Evolutionary conservation across 1,140 invertebrate genomes (phyloP).

Genomic region (Cydia strobilella): DNA sequence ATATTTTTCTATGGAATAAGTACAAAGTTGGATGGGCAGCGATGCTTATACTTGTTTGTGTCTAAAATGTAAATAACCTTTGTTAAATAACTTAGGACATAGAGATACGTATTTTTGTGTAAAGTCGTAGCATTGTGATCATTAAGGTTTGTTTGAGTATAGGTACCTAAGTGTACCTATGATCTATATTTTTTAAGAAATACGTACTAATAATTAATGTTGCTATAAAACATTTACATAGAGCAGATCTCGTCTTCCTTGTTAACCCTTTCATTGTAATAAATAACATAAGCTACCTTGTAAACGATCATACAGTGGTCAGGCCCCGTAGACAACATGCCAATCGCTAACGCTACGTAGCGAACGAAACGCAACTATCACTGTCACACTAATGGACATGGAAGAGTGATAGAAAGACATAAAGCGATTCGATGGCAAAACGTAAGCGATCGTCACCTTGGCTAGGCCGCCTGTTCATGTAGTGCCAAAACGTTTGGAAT

Average conservation of each 20-base stretch:
- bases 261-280: slow-evolving; percentile 56
- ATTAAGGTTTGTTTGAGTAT: slow-evolving; percentile 34
- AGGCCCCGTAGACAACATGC: no score
- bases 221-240: slow-evolving; percentile 32
- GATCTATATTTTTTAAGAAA: slow-evolving; percentile 33
- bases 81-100: slow-evolving; percentile 43
- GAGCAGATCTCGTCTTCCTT: slow-evolving; percentile 72
- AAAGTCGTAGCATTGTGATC: slow-evolving; percentile 48
- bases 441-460: no score
- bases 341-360: no score
- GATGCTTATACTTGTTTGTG: slow-evolving; percentile 54
- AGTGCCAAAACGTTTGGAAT: slow-evolving; percentile 29
- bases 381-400: no score
- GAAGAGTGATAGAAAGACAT: no score
- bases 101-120: slow-evolving; percentile 59
- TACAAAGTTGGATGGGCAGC: slow-evolving; percentile 63
- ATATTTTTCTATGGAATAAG: slow-evolving; percentile 78
- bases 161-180: slow-evolving; percentile 21
- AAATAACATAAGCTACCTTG: slow-evolving; percentile 23
- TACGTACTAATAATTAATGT: slow-evolving; percentile 29
- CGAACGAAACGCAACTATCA: no score
- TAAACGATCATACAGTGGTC: slow-evolving; percentile 11
- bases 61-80: slow-evolving; percentile 62
- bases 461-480: background rate
- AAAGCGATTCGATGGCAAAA: no score